Base-by-base conservation (phyloP, 2,797 vertebrate genomes). In the Nannoperca australis region DNA sequence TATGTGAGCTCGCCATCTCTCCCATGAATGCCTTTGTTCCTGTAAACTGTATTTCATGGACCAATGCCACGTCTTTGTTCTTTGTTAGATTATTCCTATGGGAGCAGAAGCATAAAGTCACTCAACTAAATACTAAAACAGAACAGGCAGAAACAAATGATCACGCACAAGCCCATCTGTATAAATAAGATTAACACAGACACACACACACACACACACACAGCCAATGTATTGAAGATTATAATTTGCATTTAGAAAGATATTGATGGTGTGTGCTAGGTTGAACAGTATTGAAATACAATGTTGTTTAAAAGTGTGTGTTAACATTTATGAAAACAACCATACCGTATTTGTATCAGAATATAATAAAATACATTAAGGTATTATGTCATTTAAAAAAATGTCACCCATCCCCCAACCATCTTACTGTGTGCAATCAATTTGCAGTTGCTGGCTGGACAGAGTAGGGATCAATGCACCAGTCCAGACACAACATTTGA, bases 21-120 rank as follows among this genome's bases (percentile, higher is more conserved):
- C 45, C 32, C 32, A 68, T 45, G 42, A 67, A 72, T 55, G 34
- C 9, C 8, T 58, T 65, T 54, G 49, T 53, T 63, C 32, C 42
- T 66, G 54, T 44, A 64, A 68, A 75, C 30, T 77, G 53, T 34
- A 45, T 71, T 36, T 84, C 50, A 80, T 82, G 71, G 61, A 45
- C 54, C 34, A 32, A 22, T 4, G 72, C 79, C 77, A 79, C 5
- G 5, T 80, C 68, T 83, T 79, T 82, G 77, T 85, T 78, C 55
- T 85, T 70, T 56, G 55, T 75, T 71, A 47, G 47, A 61, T 73
- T 66, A 71, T 42, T 54, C 44, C 55, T 44, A 8, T 49, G 79
- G 45, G 42, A 86, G 34, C n/a, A 30, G 51, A 75, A 45, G 67
- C 27, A 66, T 45, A 44, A 80, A 60, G 36, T 53, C 58, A 68